Evolutionary conservation across 1,140 invertebrate genomes (phyloP).

Genomic region (Dendroctonus ponderosae): DNA sequence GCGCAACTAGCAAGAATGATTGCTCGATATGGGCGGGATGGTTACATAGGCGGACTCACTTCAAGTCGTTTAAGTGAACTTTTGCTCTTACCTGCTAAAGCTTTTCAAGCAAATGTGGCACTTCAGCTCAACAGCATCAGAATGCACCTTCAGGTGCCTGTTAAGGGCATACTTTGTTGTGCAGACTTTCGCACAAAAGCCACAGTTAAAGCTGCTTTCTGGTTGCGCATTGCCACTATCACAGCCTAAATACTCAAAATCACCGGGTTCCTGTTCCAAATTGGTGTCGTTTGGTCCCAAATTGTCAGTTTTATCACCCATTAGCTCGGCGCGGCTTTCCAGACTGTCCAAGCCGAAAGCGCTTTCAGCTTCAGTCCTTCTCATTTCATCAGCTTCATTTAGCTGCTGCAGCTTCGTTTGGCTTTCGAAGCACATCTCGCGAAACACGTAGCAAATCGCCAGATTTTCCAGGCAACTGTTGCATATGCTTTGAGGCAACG

Average conservation of each 20-base stretch:
- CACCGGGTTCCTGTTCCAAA: constrained; percentile 8
- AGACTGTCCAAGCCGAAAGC: not conserved
- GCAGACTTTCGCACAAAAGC: constrained; percentile 40
- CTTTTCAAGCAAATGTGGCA: constrained; percentile 41
- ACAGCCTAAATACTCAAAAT: constrained; percentile 22
- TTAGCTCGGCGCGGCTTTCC: constrained; percentile 1
- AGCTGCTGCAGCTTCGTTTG: constrained; percentile 27
- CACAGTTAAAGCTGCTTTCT: constrained; percentile 33
- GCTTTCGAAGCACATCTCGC: constrained; percentile 37
- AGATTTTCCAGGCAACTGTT: constrained; percentile 41
- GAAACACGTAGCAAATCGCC: constrained; percentile 39
- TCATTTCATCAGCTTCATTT: constrained; percentile 7
- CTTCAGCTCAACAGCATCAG: constrained; percentile 31
- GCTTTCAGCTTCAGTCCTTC: constrained; percentile 1
- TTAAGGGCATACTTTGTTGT: constrained; percentile 39
- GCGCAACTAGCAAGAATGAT: too few species aligned
- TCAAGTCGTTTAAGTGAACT: too few species aligned
- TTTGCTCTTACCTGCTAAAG: constrained; percentile 32
- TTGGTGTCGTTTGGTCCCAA: not conserved
- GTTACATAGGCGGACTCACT: not conserved
- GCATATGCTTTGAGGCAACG: constrained; percentile 42
- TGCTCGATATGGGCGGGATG: too few species aligned
- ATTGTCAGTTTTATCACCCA: constrained; percentile 1
- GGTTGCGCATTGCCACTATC: constrained; percentile 16
- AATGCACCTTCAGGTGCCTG: constrained; percentile 41